Evolutionary conservation across 2,113 vertebrate genomes (phyloP), one percentile per base, ranked within the genome.

Genomic region (Rhynchomys soricoides): DNA sequence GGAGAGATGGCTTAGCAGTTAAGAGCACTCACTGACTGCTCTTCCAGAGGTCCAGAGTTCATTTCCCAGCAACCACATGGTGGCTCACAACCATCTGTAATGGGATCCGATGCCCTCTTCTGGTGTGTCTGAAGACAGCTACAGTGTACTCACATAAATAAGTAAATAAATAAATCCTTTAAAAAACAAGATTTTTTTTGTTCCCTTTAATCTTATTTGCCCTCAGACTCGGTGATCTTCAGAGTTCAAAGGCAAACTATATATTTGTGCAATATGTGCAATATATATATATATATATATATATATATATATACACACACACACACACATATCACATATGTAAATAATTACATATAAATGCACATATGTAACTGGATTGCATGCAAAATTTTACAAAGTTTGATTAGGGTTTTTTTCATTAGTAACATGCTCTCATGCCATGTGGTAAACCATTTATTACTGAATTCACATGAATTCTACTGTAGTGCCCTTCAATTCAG

Each of bases 171-270:
- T n/a, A n/a, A n/a, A n/a, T n/a, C n/a, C n/a, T n/a, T n/a, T n/a
- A n/a, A n/a, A n/a, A n/a, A n/a, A n/a, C n/a, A n/a, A n/a, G n/a
- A n/a, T n/a, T n/a, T n/a, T 73, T 10, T 37, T 21, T 88, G 40
- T 83, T 83, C 26, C 82, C 12, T 81, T 95, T 95, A 77, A 75
- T 2, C 50, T 52, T 73, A 48, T 21, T 77, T 95, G 55, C 62
- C 34, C 48, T 94, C 7, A 79, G 40, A 90, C 45, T 95, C 90
- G 45, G 48, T 90, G 79, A 68, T 75, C n/a, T 78, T 95, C 24
- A 93, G 57, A 85, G 89, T 74, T 71, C 70, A 74, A 70, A 92
- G 19, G 19, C 79, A 82, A 52, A 66, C 7, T 29, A 73, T 64
- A 34, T 50, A 64, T n/a, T 22, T 81, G n/a, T n/a, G n/a, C n/a